phyloP scores from a whole-genome alignment of 92 coral and sea anemone genomes.

The Epizoanthus rinbou region DNA sequence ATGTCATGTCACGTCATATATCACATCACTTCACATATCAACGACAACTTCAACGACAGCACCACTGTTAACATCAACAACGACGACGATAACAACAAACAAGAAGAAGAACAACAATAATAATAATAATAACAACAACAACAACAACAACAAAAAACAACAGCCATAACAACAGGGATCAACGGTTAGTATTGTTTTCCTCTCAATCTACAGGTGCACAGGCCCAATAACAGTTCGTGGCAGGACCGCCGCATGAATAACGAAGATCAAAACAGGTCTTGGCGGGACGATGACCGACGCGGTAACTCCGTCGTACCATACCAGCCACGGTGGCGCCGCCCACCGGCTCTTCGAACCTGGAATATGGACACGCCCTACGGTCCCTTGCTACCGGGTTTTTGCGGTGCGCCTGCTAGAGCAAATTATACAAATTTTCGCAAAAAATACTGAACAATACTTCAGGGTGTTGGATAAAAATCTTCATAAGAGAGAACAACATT shows the following conservation, averaged over 20 bases:
- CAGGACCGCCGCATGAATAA: not conserved
- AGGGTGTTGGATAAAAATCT: too few species aligned
- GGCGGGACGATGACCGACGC: slow-evolving; percentile 8
- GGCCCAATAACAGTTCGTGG: not conserved
- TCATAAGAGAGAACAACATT: too few species aligned
- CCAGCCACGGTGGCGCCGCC: slow-evolving; percentile 18
- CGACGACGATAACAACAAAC: too few species aligned
- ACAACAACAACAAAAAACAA: too few species aligned
- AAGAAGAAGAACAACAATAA: too few species aligned
- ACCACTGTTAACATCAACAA: too few species aligned
- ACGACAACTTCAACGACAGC: too few species aligned
- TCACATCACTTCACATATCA: too few species aligned
- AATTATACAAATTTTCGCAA: slow-evolving; percentile 3
- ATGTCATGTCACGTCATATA: too few species aligned
- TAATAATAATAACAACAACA: too few species aligned
- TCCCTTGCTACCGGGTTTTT: not conserved
- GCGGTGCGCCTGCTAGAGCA: not conserved
- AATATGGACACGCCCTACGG: slow-evolving; percentile 9
- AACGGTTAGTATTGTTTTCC: not conserved
- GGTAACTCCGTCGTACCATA: slow-evolving; percentile 20
- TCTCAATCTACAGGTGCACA: not conserved
- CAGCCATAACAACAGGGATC: too few species aligned
- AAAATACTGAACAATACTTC: not conserved
- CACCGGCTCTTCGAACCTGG: not conserved
- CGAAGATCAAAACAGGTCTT: slow-evolving; percentile 1